Base-by-base conservation (phyloP, 2,797 vertebrate genomes). In the Anomalospiza imberbis region DNA sequence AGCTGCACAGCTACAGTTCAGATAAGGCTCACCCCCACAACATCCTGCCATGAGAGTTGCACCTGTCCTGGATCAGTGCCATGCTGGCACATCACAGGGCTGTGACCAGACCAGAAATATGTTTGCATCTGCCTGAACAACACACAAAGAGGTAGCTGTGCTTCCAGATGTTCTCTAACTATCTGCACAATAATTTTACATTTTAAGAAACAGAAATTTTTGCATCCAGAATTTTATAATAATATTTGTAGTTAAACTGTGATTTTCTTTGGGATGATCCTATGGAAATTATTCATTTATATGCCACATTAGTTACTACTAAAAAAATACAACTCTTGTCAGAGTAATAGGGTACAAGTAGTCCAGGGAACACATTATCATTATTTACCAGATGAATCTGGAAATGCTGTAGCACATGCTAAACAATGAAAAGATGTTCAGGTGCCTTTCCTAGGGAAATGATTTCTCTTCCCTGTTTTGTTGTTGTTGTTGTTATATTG, bases 361-460 rank as follows among this genome's bases (percentile, higher is more conserved):
- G 58, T 60, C 57, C 50, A 57, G 68, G 54, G 77, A 93, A 42
- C 40, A 89, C 68, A 83, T 91, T 89, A 89, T 70, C 65, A 87
- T 95, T 94, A 88, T 91, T 67, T 84, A 51, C 34, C 65, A 72
- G 81, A 88, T 79, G 77, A 78, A 93, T 71, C 36, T 55, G 78
- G 61, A 91, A 87, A 92, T 53, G 42, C 44, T n/a, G 60, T 6
- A 2, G 58, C 68, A 80, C 54, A 34, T 68, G 58, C 75, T 92
- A 74, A 89, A 85, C 0, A 7, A 74, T 83, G 54, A 92, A 55
- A 92, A 94, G 47, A 85, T 78, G 62, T 71, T 87, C 72, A 91
- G 72, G 54, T 88, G 50, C 51, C 65, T 94, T 86, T 95, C 88
- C 63, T 38, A 67, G 86, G 83, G 44, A 96, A 91, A 93, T 91